Conservation (phyloP, 2,113 vertebrate species). For the Paradoxurus hermaphroditus region DNA sequence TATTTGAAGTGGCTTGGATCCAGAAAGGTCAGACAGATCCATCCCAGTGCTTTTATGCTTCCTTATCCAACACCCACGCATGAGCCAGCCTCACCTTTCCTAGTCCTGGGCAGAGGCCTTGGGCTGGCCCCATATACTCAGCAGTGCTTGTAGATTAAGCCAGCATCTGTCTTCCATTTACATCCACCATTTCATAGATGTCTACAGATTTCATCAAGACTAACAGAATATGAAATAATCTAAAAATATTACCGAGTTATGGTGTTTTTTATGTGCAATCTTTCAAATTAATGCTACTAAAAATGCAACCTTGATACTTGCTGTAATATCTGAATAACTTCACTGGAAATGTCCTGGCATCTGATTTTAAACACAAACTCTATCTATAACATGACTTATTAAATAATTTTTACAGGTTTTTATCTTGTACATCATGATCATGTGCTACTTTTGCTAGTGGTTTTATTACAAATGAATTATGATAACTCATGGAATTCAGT, state of each 20-base stretch:
- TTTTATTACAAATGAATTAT: neutral
- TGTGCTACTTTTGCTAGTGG: neutral
- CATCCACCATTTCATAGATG: neutral
- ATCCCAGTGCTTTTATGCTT: accelerated
- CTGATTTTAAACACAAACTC: neutral
- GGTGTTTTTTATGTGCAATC: neutral
- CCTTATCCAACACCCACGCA: accelerated
- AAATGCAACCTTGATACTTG: neutral
- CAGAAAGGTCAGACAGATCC: neutral
- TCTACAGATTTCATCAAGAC: neutral
- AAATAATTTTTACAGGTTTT: neutral
- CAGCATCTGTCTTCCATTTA: neutral
- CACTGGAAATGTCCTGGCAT: neutral
- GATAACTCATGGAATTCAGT: no score
- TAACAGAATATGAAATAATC: neutral
- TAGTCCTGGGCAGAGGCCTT: neutral
- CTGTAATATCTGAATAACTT: neutral
- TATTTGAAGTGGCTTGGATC: neutral
- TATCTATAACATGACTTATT: neutral
- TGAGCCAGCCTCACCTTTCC: no score
- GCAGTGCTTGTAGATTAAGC: neutral
- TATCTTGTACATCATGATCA: neutral
- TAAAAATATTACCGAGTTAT: neutral
- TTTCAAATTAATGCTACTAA: neutral
- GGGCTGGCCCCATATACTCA: neutral